Evolutionary conservation across 2,113 vertebrate species (phyloP).

Genomic region (Todiramphus chloris): DNA sequence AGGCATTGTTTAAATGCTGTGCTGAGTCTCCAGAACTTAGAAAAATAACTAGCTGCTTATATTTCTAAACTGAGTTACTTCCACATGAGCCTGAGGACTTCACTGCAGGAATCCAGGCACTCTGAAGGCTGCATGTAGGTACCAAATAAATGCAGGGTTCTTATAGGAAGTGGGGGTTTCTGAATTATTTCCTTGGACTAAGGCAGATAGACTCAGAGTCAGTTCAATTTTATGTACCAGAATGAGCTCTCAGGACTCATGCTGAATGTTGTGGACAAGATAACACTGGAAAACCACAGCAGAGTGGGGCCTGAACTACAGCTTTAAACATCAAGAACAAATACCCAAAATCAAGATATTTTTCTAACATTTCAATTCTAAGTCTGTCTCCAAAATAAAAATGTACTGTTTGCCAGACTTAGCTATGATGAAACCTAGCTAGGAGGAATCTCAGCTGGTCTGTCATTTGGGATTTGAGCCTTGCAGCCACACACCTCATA

Average conservation of each 20-base stretch:
- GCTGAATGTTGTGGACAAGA: background rate
- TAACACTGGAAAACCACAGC: background rate
- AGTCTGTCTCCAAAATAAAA: background rate
- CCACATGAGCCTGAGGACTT: background rate
- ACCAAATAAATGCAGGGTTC: background rate
- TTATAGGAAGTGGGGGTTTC: background rate
- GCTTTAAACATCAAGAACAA: background rate
- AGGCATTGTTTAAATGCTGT: background rate
- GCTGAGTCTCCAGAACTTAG: background rate
- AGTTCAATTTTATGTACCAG: background rate
- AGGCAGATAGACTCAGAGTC: background rate
- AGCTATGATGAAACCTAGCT: background rate
- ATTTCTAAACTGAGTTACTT: background rate
- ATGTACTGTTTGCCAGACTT: background rate
- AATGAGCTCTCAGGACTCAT: background rate
- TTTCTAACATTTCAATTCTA: background rate
- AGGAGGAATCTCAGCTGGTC: background rate
- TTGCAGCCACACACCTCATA: background rate
- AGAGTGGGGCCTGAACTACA: background rate
- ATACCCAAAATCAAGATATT: background rate
- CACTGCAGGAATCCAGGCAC: background rate
- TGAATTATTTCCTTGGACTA: background rate
- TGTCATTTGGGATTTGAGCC: background rate
- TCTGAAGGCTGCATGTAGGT: background rate
- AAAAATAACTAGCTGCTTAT: background rate